Base-by-base conservation (phyloP, 2,113 vertebrate species). In the Leuciscus idus region DNA sequence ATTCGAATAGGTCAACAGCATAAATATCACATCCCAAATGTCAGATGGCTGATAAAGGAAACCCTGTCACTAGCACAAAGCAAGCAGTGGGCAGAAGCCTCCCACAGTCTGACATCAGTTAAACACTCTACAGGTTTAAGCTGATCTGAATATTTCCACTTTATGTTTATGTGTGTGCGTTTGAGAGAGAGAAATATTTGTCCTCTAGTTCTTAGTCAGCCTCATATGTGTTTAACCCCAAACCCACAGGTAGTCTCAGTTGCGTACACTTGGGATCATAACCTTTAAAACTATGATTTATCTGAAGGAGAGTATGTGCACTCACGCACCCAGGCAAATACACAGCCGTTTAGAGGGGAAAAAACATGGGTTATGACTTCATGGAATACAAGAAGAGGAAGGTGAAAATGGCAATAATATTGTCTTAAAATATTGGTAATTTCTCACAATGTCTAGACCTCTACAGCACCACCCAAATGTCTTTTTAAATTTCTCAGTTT, bases 151-250 rank as follows among this genome's bases (percentile, higher is more conserved):
- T 93, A 92, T 93, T 94, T 94, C 94, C 94, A 93, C 73, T 85
- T 86, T 89, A 82, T 83, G 87, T 84, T 48, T 76, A 80, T 82
- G 57, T 85, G 78, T 79, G 26, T 26, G 30, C n/a, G 12, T 36
- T 8, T n/a, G 8, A 61, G 62, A 75, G 33, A 86, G 48, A 81
- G 8, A 86, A 83, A 83, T 52, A 90, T 94, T 93, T 94, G 93
- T 94, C 86, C 92, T 94, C 89, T 92, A 85, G 19, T 15, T 88
- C 86, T 95, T 92, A 95, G 78, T 95, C 93, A 93, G 91, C 92
- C 62, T 94, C 90, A 91, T 90, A 88, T 81, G 83, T 85, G 88
- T 84, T 36, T 90, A 86, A 89, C 86, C 88, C 88, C 79, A 89
- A 89, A 87, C 88, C 79, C 83, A 87, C 86, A 87, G 52, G 8